Conservation (phyloP, 2,888 invertebrate genomes). For the Drosophila melanocephala region DNA sequence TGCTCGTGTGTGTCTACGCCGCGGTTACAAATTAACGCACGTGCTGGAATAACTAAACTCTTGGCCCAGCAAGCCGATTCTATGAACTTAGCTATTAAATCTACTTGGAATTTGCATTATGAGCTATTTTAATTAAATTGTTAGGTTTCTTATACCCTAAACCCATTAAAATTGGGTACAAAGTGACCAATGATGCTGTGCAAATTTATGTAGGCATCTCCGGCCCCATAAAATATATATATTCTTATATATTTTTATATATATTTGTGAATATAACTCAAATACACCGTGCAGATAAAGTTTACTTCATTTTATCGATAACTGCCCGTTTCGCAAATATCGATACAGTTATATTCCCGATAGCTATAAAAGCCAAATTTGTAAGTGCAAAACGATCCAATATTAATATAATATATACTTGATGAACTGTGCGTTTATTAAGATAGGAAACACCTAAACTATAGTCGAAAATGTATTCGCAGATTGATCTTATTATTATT, state of each 20-base stretch:
- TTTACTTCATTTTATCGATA: neutral
- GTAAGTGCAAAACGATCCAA: neutral
- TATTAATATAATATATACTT: neutral
- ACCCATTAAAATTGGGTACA: neutral
- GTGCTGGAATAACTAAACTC: neutral
- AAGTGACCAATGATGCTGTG: neutral
- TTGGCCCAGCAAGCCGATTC: neutral
- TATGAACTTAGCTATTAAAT: neutral
- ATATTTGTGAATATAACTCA: neutral
- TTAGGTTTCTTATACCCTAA: neutral
- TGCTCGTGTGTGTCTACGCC: slow-evolving; percentile 17
- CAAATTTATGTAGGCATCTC: neutral
- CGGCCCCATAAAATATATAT: neutral
- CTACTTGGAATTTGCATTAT: slow-evolving; percentile 13
- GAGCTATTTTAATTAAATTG: slow-evolving; percentile 16
- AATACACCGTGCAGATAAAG: neutral
- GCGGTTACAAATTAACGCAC: slow-evolving; percentile 24
- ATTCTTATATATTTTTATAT: neutral
- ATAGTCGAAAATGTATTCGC: neutral
- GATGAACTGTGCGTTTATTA: neutral
- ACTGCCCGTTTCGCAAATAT: neutral
- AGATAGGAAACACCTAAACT: neutral
- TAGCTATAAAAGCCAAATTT: neutral
- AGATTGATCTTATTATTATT: neutral
- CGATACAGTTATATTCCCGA: neutral